Evolutionary conservation across 2,797 vertebrate genomes (phyloP), one percentile per base, ranked within the genome.

Genomic region (Galagoides demidoff): DNA sequence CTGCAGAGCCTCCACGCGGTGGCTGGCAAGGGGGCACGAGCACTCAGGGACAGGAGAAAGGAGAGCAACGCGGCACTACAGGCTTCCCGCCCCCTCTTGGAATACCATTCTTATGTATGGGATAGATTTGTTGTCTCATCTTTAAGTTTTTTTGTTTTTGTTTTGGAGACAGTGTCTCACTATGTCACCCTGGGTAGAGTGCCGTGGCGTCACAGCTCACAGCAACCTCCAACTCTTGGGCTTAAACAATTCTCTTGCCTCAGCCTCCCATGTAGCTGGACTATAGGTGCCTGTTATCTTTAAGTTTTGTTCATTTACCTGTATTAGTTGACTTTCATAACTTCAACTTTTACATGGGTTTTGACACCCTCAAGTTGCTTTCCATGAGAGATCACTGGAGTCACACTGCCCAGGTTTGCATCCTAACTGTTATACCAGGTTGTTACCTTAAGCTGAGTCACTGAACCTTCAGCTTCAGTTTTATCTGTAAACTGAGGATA

Each of bases 341-440:
- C 81, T 9, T 70, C 37, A 39, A 16, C 39, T 34, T 64, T 64
- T 3, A 0, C 4, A 4, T 74, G 81, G 84, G 27, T 57, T 25
- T 83, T 31, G 9, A 70, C 43, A 55, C 17, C 49, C 73, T 45
- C 6, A 17, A 71, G 11, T 66, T 74, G 13, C 23, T 90, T 37
- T 31, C 25, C 16, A 0, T 49, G 25, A 52, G 34, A 25, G 10
- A 4, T 5, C 45, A 59, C 17, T 31, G 0, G 20, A 27, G 14
- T 13, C 37, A 37, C 3, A 16, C 13, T 2, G 11, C 23, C 59
- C 19, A 4, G 25, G 22, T n/a, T 43, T 77, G 25, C 27, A 6
- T 59, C 31, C 25, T 55, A 3, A 61, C 31, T 4, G 23, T n/a
- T 59, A 9, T 45, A 13, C 1, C 11, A 12, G 29, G 34, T 2